phyloP scores from a whole-genome alignment of 2,113 vertebrate genomes.

The Nerophis ophidion region DNA sequence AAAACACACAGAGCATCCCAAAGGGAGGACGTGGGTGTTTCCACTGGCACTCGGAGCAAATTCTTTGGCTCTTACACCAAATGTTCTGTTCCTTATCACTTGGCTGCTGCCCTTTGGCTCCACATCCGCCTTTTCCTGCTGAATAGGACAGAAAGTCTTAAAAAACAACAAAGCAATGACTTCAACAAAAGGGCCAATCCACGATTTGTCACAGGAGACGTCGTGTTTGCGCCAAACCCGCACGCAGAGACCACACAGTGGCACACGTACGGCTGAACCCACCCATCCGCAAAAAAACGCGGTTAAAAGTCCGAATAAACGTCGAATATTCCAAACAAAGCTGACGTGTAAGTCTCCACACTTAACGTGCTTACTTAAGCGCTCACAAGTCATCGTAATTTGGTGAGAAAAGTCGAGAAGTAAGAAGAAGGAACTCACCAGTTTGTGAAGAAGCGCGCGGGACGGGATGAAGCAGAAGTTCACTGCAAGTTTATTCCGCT shows the following conservation, averaged over 20 bases:
- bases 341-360: no score
- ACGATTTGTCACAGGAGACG: background rate
- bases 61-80: slow-evolving; percentile 29
- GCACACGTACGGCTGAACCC: background rate
- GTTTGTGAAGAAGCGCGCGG: background rate
- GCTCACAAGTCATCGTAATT: background rate
- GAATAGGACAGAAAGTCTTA: background rate
- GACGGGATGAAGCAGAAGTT: background rate
- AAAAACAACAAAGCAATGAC: background rate
- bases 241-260: slow-evolving; percentile 1
- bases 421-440: slow-evolving; percentile 20
- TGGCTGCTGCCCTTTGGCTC: background rate
- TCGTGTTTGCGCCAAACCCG: background rate
- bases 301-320: background rate
- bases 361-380: background rate
- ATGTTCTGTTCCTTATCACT: slow-evolving; percentile 23
- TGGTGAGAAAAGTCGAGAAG: background rate
- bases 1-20: slow-evolving; percentile 8
- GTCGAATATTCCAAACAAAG: background rate
- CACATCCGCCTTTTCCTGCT: background rate
- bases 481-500: slow-evolving; percentile 15
- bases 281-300: background rate
- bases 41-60: slow-evolving; percentile 40
- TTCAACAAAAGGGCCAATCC: background rate
- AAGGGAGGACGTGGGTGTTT: slow-evolving; percentile 43